Conservation (phyloP, 2,888 invertebrate genomes). For the Tethea ocularis region DNA sequence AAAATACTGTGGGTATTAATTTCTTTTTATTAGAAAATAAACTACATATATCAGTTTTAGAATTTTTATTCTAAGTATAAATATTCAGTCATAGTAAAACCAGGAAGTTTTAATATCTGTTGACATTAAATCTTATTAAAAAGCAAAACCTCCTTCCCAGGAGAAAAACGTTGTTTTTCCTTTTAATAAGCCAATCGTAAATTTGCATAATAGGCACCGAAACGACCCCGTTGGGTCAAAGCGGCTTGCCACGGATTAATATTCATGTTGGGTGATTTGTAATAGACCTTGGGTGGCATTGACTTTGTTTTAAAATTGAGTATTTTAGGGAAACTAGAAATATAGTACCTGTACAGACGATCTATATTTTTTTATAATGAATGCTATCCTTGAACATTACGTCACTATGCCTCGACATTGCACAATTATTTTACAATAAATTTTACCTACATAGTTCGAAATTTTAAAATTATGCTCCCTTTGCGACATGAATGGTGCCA, state of each 20-base stretch:
- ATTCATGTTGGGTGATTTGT: conserved; percentile 29
- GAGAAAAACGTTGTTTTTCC: conserved; percentile 22
- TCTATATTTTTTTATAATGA: too few species aligned
- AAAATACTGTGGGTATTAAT: too few species aligned
- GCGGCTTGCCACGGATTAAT: conserved; percentile 33
- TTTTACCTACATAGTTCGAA: too few species aligned
- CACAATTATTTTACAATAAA: too few species aligned
- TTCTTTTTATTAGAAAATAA: neutral
- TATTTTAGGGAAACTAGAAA: neutral
- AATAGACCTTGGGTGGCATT: conserved; percentile 12
- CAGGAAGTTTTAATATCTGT: neutral
- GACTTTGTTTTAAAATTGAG: neutral
- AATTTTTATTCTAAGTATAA: too few species aligned
- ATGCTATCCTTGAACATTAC: too few species aligned
- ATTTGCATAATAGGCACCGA: conserved; percentile 36
- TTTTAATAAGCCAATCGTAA: conserved; percentile 35
- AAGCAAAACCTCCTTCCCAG: conserved; percentile 12
- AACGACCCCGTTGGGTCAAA: conserved; percentile 29
- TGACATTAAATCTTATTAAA: neutral
- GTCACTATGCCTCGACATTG: too few species aligned
- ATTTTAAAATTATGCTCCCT: too few species aligned
- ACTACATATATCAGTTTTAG: too few species aligned
- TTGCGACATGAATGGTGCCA: too few species aligned
- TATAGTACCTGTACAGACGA: too few species aligned
- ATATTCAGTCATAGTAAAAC: neutral